Conservation (phyloP, 2,113 vertebrate species). For the Seriola aureovittata region DNA sequence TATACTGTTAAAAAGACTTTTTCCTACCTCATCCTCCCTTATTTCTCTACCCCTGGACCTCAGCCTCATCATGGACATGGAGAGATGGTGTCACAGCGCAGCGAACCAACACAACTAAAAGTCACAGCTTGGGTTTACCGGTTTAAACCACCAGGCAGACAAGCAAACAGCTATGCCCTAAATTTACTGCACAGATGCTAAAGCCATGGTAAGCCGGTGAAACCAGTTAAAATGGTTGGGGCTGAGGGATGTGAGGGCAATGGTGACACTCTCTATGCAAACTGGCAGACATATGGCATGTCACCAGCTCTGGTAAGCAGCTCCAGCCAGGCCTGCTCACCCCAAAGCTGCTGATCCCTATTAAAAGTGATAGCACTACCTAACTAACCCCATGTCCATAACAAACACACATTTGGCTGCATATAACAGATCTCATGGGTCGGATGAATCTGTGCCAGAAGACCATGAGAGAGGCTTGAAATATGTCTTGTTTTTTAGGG, state of each 20-base stretch:
- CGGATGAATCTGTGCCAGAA: slow-evolving; percentile 14
- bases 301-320: slow-evolving; percentile 62
- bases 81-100: slow-evolving; percentile 29
- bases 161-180: slow-evolving; percentile 71
- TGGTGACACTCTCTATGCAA: slow-evolving; percentile 19
- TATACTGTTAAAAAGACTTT: not conserved
- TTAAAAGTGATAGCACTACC: slow-evolving; percentile 62
- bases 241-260: slow-evolving; percentile 23
- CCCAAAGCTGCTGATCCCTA: slow-evolving; percentile 56
- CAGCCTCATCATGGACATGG: slow-evolving; percentile 53
- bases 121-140: slow-evolving; percentile 16
- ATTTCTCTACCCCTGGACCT: slow-evolving; percentile 53
- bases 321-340: slow-evolving; percentile 50
- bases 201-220: slow-evolving; percentile 76
- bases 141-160: slow-evolving; percentile 64
- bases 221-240: slow-evolving; percentile 62
- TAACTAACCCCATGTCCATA: slow-evolving; percentile 27
- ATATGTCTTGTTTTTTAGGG: not conserved
- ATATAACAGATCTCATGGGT: not conserved
- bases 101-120: slow-evolving; percentile 44
- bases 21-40: slow-evolving; percentile 64
- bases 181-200: slow-evolving; percentile 77
- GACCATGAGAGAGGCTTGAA: not conserved
- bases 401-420: slow-evolving; percentile 21
- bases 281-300: slow-evolving; percentile 65